These are phyloP conservation scores for Hydrotaea cyrtoneurina DNA, from an alignment of 2,888 invertebrate genomes.

Conservation along the genomic window DNA sequence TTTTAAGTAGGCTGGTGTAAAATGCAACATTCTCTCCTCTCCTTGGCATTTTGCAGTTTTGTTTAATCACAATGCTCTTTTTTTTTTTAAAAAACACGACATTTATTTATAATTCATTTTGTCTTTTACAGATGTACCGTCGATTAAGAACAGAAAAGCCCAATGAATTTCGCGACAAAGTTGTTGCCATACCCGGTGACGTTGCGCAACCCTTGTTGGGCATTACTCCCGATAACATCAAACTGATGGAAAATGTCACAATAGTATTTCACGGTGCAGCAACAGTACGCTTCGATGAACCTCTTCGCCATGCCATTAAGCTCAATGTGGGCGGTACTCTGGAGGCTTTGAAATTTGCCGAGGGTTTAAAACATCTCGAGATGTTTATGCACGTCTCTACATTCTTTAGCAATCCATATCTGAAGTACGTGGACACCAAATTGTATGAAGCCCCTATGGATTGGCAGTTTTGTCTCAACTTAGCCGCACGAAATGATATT, in stretches of 20 bases:
- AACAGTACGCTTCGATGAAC: conserved; percentile 91
- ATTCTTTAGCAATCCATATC: conserved; percentile 91
- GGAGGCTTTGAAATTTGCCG: conserved; percentile 84
- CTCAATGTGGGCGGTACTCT: conserved; percentile 85
- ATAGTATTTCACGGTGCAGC: conserved; percentile 90
- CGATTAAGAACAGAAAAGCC: conserved; percentile 71
- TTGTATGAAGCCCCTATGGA: conserved; percentile 71
- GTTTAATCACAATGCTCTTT: too few species aligned
- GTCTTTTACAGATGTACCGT: conserved; percentile 73
- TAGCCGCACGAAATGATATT: conserved; percentile 69
- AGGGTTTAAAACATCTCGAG: conserved; percentile 82
- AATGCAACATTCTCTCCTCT: too few species aligned
- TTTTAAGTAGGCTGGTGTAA: too few species aligned
- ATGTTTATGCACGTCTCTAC: conserved; percentile 91
- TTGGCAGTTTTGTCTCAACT: conserved; percentile 74
- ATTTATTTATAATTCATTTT: too few species aligned
- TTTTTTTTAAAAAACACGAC: too few species aligned
- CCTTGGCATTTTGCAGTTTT: too few species aligned
- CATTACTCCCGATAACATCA: conserved; percentile 68
- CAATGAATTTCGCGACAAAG: conserved; percentile 71
- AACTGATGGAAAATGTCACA: conserved; percentile 82
- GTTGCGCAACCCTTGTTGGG: conserved; percentile 72
- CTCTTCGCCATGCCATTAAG: conserved; percentile 84
- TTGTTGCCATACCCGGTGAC: conserved; percentile 75
- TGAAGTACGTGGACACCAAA: conserved; percentile 86